Base-by-base conservation (phyloP, 2,113 vertebrate genomes). In the Megaceryle torquata region DNA sequence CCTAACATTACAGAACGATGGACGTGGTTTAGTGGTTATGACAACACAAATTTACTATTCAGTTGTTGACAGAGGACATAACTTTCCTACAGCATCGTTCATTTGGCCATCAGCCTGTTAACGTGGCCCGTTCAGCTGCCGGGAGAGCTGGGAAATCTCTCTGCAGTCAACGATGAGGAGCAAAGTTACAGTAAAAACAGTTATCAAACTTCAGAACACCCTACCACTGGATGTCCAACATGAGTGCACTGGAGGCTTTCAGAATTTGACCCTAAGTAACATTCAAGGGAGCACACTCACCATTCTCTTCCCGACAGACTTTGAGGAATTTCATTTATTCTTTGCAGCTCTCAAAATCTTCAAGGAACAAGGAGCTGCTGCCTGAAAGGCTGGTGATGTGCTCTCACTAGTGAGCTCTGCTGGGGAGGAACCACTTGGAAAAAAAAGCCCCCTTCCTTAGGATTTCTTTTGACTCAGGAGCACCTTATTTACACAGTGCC, bases 301-400 rank as follows among this genome's bases (percentile, higher is more conserved):
- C 6, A 29, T 56, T 83, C 48, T 78, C 20, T n/a, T 81, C 33
- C 18, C 71, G 39, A 10, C n/a, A 39, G n/a, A 35, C 11, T 67
- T 54, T 8, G 22, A 70, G 19, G 15, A 60, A 64, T 43, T 65
- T 65, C 0, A 22, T 56, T 87, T 69, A 18, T 26, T 54, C 39
- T 44, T 69, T 56, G 25, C 48, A 75, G 59, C 33, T 81, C 20
- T 64, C 69, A 71, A 85, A 82, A 78, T 61, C 17, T 28, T 44
- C 6, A 24, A 64, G 60, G 33, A 60, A 60, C 14, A 2, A 79
- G 14, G 28, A 69, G 44, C 11, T 37, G 26, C 20, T 79, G 12
- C 2, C 0, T 15, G 16, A 51, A 68, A 75, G 20, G 24, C 16
- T 48, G 67, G 12, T 16, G 72, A 61, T 1, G 1, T 0, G 0